Conservation (phyloP, 2,797 vertebrate genomes). For the Florisuga fusca region DNA sequence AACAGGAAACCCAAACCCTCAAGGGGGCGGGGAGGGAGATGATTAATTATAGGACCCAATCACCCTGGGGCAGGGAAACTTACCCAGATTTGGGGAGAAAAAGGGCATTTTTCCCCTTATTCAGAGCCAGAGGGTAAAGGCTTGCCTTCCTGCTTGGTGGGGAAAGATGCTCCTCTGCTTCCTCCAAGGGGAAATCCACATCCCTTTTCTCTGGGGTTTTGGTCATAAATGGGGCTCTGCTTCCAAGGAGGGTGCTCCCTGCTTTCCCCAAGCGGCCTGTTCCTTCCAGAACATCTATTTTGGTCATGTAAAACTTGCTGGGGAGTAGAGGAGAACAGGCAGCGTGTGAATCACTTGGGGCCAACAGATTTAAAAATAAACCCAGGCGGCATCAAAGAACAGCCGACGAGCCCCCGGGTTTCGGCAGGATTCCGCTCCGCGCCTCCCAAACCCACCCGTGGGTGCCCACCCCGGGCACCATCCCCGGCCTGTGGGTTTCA, state of each 20-base stretch:
- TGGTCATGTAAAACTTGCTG: conserved; percentile 31
- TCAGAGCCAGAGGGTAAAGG: background rate
- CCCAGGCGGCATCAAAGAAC: conserved; percentile 7
- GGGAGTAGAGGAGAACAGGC: conserved; percentile 49
- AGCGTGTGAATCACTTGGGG: conserved; percentile 62
- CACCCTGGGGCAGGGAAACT: fast-evolving
- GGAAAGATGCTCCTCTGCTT: background rate
- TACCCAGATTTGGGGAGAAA: background rate
- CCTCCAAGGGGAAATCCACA: background rate
- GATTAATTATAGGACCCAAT: background rate
- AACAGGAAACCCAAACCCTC: fast-evolving
- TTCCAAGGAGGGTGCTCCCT: background rate
- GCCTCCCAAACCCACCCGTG: background rate
- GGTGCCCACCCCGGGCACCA: fast-evolving
- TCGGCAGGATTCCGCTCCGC: background rate
- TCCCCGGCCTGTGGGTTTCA: background rate
- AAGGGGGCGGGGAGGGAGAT: too few relatives aligned
- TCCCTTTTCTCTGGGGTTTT: background rate
- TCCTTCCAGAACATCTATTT: conserved; percentile 72
- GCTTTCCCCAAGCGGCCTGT: background rate
- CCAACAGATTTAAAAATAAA: conserved; percentile 71
- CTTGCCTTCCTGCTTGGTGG: background rate
- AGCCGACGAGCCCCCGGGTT: background rate
- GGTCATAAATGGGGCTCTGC: background rate
- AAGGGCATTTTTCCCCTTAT: too few relatives aligned